Base-by-base conservation (phyloP, 64 coral and sea anemone genomes). In the Stylophora pistillata region DNA sequence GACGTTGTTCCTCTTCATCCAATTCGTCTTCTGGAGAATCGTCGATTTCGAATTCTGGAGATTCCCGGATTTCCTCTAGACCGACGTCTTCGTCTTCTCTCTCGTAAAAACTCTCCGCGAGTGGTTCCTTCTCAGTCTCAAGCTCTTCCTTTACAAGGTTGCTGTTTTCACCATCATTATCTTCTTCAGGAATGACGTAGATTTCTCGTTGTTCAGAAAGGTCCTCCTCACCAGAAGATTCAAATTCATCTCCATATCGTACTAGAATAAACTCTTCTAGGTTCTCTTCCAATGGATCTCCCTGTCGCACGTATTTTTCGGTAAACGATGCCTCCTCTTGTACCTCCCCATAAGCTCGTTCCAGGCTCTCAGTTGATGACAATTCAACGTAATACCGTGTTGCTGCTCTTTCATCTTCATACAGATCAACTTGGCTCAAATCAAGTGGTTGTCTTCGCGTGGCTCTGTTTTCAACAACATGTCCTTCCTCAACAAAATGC, bases 131-230 rank as follows among this genome's bases (percentile, higher is more conserved):
- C 63, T 86, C 73, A 17, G 75, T 74, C 26, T 87, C 57, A 52
- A 74, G 72, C 30, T 53, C 18, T 68, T 66, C 79, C 52, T 26
- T 85, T 56, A 52, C 37, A 79, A 61, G 13, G 31, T 79, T n/a
- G 69, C 34, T 68, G 55, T 87, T 87, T 26, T 73, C 70, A 55
- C 76, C 82, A 16, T 92, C 90, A 13, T 83, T 58, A 73, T 97
- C 94, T 56, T 95, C 95, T 56, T 97, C 95, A 32, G 87, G 95
- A 66, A 97, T 97, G 56, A 97, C 95, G 64, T 97, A 97, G 30
- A 97, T 97, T 79, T 97, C 91, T 13, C 95, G 82, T 26, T 97
- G 95, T 69, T 97, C 95, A 9, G 91, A 90, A 18, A 89, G 55
- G 85, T 93, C 95, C 52, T 94, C 92, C 9, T 89, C 95, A 47